phyloP scores from a whole-genome alignment of 2,797 vertebrate species.

The Notamacropus eugenii region DNA sequence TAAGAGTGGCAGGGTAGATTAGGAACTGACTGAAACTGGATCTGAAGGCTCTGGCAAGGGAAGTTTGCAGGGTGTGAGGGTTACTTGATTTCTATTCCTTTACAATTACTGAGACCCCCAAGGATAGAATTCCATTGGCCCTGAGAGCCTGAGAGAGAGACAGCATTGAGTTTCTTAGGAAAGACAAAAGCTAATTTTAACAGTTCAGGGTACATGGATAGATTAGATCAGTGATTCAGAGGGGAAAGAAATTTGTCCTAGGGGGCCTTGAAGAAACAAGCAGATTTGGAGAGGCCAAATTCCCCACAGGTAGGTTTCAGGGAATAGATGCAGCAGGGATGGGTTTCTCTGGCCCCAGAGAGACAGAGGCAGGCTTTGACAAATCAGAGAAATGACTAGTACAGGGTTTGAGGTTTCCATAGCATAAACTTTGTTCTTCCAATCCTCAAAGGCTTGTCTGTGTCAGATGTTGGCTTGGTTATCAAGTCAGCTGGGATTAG shows the following conservation, averaged over 20 bases:
- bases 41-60: neutral
- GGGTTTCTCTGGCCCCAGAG: neutral
- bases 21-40: neutral
- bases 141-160: neutral
- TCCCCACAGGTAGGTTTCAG: neutral
- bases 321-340: neutral
- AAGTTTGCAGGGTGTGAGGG: neutral
- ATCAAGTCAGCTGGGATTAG: neutral
- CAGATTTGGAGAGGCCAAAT: neutral
- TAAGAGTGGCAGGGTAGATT: neutral
- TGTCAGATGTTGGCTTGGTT: neutral
- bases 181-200: neutral
- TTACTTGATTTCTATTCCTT: neutral
- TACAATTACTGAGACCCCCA: neutral
- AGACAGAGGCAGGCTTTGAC: neutral
- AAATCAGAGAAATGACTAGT: neutral
- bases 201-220: neutral
- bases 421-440: neutral
- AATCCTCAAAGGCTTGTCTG: neutral
- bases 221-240: neutral
- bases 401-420: neutral
- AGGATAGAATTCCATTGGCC: neutral
- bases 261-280: neutral
- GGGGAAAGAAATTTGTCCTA: neutral
- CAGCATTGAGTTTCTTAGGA: neutral